A percentile compares a stretch with the other conserved stretches of the same genome.
Conservation (phyloP, 1,140 invertebrate species). For the Manduca sexta region DNA sequence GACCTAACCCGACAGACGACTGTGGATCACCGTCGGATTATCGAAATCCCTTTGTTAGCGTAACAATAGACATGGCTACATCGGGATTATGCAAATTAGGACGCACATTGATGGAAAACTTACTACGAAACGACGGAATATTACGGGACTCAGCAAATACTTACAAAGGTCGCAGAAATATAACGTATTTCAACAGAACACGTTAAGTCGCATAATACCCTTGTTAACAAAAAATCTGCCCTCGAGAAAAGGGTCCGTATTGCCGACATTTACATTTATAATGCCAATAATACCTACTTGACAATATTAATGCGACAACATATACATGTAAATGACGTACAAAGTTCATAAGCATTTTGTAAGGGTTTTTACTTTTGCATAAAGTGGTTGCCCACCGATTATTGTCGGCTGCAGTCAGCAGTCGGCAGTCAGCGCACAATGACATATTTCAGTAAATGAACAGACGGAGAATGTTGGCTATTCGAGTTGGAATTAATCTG, state of each 20-base stretch:
- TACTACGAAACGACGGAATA: slow-evolving; percentile 7
- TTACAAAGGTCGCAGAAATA: slow-evolving; percentile 22
- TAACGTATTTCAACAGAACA: slow-evolving; percentile 19
- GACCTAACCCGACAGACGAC: slow-evolving; percentile 3
- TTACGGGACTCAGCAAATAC: slow-evolving; percentile 13
- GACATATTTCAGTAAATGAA: too few relatives aligned
- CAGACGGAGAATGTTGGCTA: too few relatives aligned
- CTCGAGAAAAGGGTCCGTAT: slow-evolving; percentile 12
- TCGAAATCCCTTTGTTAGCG: slow-evolving; percentile 21
- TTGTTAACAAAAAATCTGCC: slow-evolving; percentile 23
- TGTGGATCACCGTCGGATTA: slow-evolving; percentile 12
- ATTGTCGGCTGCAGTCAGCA: too few relatives aligned
- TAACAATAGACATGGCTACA: slow-evolving; percentile 14
- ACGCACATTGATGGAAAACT: slow-evolving; percentile 9
- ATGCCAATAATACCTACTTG: slow-evolving; percentile 15
- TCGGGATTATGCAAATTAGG: slow-evolving; percentile 16
- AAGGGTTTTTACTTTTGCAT: too few relatives aligned
- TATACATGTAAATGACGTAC: background rate
- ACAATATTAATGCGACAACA: slow-evolving; percentile 4
- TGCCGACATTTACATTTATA: slow-evolving; percentile 19
- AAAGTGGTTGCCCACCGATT: too few relatives aligned
- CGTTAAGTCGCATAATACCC: slow-evolving; percentile 22
- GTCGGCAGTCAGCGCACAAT: too few relatives aligned
- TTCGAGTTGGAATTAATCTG: too few relatives aligned
- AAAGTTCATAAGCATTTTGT: too few relatives aligned